Conservation (phyloP, 2,797 vertebrate genomes). For the Melanotaenia boesemani region DNA sequence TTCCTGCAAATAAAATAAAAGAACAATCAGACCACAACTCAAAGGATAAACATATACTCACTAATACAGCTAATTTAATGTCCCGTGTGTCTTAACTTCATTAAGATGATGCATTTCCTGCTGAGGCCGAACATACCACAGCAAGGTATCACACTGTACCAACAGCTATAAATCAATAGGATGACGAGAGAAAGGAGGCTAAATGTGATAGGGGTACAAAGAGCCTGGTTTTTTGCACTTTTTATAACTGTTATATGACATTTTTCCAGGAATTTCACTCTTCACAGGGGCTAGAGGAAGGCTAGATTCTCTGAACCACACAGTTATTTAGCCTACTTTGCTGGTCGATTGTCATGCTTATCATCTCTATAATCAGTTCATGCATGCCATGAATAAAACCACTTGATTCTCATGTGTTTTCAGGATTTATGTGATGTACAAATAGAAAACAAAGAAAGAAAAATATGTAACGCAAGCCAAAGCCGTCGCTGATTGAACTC, state of each 20-base stretch:
- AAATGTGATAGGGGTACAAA: background rate
- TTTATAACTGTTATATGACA: background rate
- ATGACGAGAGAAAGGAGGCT: background rate
- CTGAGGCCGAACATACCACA: constrained; percentile 26
- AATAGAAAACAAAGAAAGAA: background rate
- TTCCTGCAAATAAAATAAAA: constrained; percentile 70
- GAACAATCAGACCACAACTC: constrained; percentile 1
- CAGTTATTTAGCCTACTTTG: constrained; percentile 13
- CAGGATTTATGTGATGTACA: constrained; percentile 31
- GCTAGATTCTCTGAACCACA: constrained; percentile 10
- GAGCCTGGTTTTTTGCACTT: background rate
- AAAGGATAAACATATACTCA: background rate
- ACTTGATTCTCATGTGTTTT: constrained; percentile 53
- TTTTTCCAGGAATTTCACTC: constrained; percentile 16
- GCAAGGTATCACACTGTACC: background rate
- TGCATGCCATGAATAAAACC: constrained; percentile 28
- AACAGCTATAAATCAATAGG: constrained; percentile 5
- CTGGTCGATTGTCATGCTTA: constrained; percentile 15
- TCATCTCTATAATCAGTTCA: constrained; percentile 30
- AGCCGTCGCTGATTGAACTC: background rate
- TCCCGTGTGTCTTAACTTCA: constrained; percentile 1
- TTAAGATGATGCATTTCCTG: constrained; percentile 6
- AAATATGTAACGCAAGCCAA: constrained; percentile 1
- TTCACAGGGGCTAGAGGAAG: constrained; percentile 4
- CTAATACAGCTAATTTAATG: background rate